phyloP scores from a whole-genome alignment of 2,888 invertebrate genomes.

The Thymelicus lineola region DNA sequence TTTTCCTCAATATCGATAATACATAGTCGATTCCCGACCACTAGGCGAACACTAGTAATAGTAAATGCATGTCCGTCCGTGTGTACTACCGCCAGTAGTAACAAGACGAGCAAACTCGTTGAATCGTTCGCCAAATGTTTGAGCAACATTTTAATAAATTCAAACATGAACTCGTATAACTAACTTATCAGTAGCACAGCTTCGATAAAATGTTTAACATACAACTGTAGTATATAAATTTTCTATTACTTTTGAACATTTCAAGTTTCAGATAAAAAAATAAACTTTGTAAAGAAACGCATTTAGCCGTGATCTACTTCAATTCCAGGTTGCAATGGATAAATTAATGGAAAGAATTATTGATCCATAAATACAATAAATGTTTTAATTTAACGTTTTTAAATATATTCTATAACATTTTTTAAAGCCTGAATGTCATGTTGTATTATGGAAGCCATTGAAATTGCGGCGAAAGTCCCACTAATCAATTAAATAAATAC shows the following conservation, averaged over 20 bases:
- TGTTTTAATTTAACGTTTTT: background rate
- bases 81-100: constrained; percentile 22
- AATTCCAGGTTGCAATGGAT: constrained; percentile 31
- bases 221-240: constrained; percentile 36
- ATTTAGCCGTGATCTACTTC: constrained; percentile 25
- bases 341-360: constrained; percentile 6
- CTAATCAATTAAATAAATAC: background rate
- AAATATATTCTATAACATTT: constrained; percentile 18
- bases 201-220: constrained; percentile 32
- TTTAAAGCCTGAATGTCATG: constrained; percentile 37
- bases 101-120: constrained; percentile 12
- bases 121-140: constrained; percentile 19
- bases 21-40: no score
- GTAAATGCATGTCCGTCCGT: constrained; percentile 29
- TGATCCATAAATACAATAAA: background rate
- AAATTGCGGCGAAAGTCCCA: background rate
- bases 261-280: constrained; percentile 29
- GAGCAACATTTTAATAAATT: constrained; percentile 37
- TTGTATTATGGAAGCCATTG: constrained; percentile 21
- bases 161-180: constrained; percentile 35
- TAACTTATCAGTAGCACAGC: constrained; percentile 35
- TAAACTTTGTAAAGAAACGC: constrained; percentile 30
- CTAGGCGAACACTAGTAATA: background rate
- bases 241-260: constrained; percentile 34
- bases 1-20: no score